These are phyloP conservation scores for Esox masquinongy DNA, from an alignment of 2,797 vertebrate genomes.

Conservation along the genomic window DNA sequence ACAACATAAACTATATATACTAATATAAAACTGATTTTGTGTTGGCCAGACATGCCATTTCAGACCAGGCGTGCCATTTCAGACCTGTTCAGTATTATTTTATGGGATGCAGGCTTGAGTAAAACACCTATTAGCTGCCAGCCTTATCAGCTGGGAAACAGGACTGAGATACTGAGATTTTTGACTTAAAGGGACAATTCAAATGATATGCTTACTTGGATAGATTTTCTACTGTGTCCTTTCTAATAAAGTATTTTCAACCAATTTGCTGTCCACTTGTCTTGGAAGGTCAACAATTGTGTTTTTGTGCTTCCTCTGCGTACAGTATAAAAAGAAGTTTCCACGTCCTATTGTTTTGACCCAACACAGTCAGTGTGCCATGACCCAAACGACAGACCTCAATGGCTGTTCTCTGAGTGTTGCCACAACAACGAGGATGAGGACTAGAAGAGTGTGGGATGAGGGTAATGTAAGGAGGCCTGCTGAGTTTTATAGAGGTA, in stretches of 20 bases:
- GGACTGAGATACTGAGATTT: slow-evolving; percentile 48
- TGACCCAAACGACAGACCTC: not conserved
- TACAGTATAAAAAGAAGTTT: not conserved
- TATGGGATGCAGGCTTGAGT: slow-evolving; percentile 14
- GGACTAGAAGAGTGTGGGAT: not conserved
- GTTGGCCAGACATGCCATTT: slow-evolving; percentile 82
- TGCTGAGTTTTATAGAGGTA: not conserved
- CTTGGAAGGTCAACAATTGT: slow-evolving; percentile 3
- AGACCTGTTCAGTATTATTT: slow-evolving; percentile 50
- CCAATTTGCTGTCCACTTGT: slow-evolving; percentile 21
- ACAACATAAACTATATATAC: slow-evolving; percentile 84
- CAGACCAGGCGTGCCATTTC: slow-evolving; percentile 75
- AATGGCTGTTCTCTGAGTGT: slow-evolving; percentile 11
- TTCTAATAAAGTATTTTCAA: slow-evolving; percentile 63
- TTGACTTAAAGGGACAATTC: slow-evolving; percentile 43
- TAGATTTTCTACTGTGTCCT: slow-evolving; percentile 59
- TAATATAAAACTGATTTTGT: slow-evolving; percentile 78
- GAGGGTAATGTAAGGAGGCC: not conserved
- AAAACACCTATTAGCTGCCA: not conserved
- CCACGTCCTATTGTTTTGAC: slow-evolving; percentile 10
- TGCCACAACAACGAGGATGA: slow-evolving; percentile 26
- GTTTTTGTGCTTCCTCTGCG: not conserved
- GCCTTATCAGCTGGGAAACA: slow-evolving; percentile 15
- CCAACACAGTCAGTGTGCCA: slow-evolving; percentile 4
- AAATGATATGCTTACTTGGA: slow-evolving; percentile 52